phyloP scores from a whole-genome alignment of 1,140 invertebrate species.

The Eriocheir sinensis region DNA sequence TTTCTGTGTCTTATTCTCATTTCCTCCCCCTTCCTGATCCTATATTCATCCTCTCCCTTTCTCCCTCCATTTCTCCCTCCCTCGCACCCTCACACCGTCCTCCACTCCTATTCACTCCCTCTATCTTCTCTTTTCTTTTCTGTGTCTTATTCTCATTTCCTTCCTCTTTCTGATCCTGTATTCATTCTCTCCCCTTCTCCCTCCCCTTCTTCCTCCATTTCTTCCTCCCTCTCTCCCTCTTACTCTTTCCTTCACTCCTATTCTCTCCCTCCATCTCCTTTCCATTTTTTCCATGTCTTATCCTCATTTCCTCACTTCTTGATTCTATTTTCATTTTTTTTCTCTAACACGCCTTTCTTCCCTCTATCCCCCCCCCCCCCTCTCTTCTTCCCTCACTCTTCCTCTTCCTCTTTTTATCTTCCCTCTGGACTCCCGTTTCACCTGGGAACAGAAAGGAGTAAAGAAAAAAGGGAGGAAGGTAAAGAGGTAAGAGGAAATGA shows the following conservation, averaged over 20 bases:
- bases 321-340: no score
- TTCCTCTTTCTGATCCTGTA: neutral
- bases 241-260: no score
- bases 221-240: no score
- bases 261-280: no score
- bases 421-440: no score
- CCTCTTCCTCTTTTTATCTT: no score
- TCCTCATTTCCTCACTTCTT: no score
- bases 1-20: neutral
- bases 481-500: neutral
- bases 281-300: no score
- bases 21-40: neutral
- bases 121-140: neutral
- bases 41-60: constrained; percentile 4
- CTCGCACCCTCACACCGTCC: neutral
- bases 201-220: no score
- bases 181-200: neutral
- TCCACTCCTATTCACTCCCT: neutral
- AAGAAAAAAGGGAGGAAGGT: neutral
- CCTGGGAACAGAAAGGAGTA: neutral
- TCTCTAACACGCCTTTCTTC: no score
- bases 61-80: constrained; percentile 30
- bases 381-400: no score
- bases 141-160: neutral
- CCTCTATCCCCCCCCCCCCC: no score